These are phyloP conservation scores for Xenotilapia flavipinnis DNA, from an alignment of 2,113 vertebrate species.

Conservation along the genomic window DNA sequence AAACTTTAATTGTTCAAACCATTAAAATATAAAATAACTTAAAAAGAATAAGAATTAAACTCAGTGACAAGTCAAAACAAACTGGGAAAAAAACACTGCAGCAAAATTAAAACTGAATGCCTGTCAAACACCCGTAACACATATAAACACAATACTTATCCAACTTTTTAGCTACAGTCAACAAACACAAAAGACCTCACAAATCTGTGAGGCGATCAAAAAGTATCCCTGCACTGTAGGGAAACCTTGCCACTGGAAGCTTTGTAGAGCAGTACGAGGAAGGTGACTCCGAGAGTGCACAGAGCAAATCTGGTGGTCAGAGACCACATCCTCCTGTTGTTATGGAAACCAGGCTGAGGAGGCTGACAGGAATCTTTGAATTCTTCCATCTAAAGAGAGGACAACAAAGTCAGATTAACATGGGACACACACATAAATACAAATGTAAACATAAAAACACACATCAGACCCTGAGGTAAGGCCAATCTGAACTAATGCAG, in stretches of 20 bases:
- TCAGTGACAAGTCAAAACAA: not conserved
- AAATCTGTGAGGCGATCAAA: not conserved
- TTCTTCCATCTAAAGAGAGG: slow-evolving; percentile 62
- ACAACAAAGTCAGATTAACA: not conserved
- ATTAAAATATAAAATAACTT: not conserved
- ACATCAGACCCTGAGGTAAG: not conserved
- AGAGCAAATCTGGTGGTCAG: slow-evolving; percentile 59
- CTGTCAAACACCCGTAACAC: not conserved
- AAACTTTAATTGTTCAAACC: not conserved
- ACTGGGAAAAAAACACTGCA: not conserved
- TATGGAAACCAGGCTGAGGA: slow-evolving; percentile 51
- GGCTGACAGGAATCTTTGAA: slow-evolving; percentile 62
- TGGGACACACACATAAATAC: not conserved
- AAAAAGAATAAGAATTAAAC: not conserved
- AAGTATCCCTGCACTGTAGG: not conserved
- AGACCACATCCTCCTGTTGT: slow-evolving; percentile 38
- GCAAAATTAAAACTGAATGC: not conserved
- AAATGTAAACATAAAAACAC: not conserved
- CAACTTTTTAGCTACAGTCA: not conserved
- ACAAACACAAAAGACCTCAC: not conserved
- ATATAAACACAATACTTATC: not conserved
- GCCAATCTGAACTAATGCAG: not conserved
- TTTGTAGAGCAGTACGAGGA: slow-evolving; percentile 70
- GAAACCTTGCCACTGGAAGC: slow-evolving; percentile 41
- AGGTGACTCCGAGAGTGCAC: slow-evolving; percentile 67